Conservation (phyloP, 2,888 invertebrate species). For the Drosophila acutilabella region DNA sequence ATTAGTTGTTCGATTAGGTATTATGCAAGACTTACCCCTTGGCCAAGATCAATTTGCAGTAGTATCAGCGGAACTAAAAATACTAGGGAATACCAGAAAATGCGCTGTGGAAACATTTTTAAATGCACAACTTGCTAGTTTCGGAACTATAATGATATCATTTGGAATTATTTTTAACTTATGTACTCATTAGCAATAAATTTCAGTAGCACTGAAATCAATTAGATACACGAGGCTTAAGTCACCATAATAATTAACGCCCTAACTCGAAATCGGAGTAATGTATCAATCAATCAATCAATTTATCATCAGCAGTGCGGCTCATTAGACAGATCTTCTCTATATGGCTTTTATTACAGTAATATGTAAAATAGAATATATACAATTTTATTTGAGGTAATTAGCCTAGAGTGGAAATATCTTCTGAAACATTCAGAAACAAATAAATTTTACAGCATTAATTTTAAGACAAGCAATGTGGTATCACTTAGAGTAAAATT, state of each 20-base stretch:
- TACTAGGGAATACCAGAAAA: background rate
- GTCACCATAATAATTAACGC: background rate
- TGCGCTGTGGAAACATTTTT: slow-evolving; percentile 3
- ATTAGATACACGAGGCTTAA: slow-evolving; percentile 3
- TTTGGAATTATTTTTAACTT: slow-evolving; percentile 5
- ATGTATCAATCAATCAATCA: background rate
- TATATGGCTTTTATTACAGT: too few relatives aligned
- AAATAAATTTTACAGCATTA: too few relatives aligned
- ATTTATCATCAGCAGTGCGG: slow-evolving; percentile 27
- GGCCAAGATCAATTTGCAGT: background rate
- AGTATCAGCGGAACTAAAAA: background rate
- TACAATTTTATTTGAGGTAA: too few relatives aligned
- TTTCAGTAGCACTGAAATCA: slow-evolving; percentile 6
- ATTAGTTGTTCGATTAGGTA: background rate
- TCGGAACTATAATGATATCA: slow-evolving; percentile 4
- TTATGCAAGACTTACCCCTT: background rate
- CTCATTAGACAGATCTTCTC: slow-evolving; percentile 47
- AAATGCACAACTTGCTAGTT: background rate
- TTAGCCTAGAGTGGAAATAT: too few relatives aligned
- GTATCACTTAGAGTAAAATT: too few relatives aligned
- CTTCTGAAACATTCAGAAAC: too few relatives aligned
- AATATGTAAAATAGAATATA: too few relatives aligned
- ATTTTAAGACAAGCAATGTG: too few relatives aligned
- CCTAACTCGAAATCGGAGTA: background rate
- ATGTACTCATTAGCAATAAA: slow-evolving; percentile 5